Percentiles rank a stretch among this genome's conserved stretches.
Conservation (phyloP, 2,888 invertebrate species). For the Amiota communis region DNA sequence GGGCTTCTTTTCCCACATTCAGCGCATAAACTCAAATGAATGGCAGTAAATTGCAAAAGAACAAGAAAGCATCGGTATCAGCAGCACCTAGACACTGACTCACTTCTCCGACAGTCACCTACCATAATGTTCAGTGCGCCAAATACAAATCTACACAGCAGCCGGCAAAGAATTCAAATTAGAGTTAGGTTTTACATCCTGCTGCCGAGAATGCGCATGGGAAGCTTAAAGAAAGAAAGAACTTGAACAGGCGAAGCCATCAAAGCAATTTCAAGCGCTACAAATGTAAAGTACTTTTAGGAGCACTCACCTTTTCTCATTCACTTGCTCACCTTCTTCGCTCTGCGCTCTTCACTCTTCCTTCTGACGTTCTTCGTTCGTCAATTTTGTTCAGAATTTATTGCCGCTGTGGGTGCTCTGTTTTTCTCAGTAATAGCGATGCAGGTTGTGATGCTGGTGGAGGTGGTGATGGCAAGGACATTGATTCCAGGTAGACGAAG, state of each 20-base stretch:
- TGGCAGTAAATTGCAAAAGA: background rate
- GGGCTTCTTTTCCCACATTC: background rate
- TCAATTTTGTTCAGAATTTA: constrained; percentile 11
- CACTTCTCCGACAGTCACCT: background rate
- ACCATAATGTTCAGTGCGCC: too few relatives aligned
- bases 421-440: background rate
- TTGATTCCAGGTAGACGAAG: background rate
- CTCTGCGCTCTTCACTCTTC: background rate
- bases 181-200: constrained; percentile 61
- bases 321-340: too few relatives aligned
- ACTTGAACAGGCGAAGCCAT: background rate
- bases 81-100: background rate
- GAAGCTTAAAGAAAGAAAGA: background rate
- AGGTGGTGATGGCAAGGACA: background rate
- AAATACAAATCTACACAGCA: constrained; percentile 11
- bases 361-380: background rate
- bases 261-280: background rate
- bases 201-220: constrained; percentile 12
- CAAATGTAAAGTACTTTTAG: background rate
- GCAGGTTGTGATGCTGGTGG: too few relatives aligned
- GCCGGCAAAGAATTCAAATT: constrained; percentile 59
- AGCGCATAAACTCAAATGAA: constrained; percentile 11
- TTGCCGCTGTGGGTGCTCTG: constrained; percentile 18
- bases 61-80: background rate
- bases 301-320: background rate